phyloP scores from a whole-genome alignment of 2,888 invertebrate species.

The Petrolisthes cinctipes region DNA sequence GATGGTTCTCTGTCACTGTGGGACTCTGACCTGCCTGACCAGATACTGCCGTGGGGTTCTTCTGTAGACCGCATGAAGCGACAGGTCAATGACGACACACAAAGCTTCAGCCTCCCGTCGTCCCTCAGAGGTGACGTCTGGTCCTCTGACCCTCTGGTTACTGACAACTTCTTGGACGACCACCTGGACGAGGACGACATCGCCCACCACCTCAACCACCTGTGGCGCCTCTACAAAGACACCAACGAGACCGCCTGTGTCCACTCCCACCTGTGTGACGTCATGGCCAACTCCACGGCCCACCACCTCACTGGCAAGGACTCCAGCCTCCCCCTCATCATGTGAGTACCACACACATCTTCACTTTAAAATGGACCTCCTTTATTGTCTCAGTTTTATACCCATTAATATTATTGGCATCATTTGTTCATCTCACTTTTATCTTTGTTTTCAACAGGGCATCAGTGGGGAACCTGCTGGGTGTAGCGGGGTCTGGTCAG shows the following conservation, averaged over 20 bases:
- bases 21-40: constrained; percentile 43
- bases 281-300: constrained; percentile 32
- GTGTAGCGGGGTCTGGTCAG: constrained; percentile 50
- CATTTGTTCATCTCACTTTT: neutral
- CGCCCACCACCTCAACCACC: constrained; percentile 50
- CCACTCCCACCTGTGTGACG: constrained; percentile 33
- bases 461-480: constrained; percentile 42
- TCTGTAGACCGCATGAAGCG: constrained; percentile 21
- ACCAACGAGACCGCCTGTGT: constrained; percentile 34
- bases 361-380: neutral
- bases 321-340: constrained; percentile 37
- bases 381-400: too few species aligned
- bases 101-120: constrained; percentile 25
- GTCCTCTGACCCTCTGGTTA: constrained; percentile 46
- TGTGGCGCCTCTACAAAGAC: constrained; percentile 42
- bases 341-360: constrained; percentile 26
- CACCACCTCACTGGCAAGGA: constrained; percentile 34
- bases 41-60: constrained; percentile 3
- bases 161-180: constrained; percentile 19
- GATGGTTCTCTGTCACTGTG: constrained; percentile 50
- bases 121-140: constrained; percentile 44
- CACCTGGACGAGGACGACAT: constrained; percentile 42
- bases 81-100: neutral
- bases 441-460: constrained; percentile 28
- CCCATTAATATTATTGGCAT: neutral